These are phyloP conservation scores for Ophioninae sp. DNA, from an alignment of 2,888 invertebrate genomes.

Conservation along the genomic window DNA sequence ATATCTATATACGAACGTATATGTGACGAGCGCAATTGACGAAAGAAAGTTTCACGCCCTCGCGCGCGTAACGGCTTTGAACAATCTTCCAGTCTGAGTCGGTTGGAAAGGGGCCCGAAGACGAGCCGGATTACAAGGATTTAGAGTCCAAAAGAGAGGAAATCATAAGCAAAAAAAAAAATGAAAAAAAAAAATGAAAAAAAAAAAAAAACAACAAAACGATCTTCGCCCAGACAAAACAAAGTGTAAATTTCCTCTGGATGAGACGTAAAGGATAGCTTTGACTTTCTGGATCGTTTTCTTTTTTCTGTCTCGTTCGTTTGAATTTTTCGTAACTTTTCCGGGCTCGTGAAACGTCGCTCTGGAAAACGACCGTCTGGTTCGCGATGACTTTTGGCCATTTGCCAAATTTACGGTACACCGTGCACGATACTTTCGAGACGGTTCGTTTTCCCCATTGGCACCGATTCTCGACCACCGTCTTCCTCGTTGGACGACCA, in stretches of 20 bases:
- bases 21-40: conserved; percentile 24
- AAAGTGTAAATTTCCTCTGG: conserved; percentile 20
- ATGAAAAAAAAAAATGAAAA: not conserved
- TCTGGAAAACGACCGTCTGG: conserved; percentile 13
- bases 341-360: conserved; percentile 8
- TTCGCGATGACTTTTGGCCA: conserved; percentile 20
- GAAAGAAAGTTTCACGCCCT: conserved; percentile 42
- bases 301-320: not conserved
- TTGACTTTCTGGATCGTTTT: conserved; percentile 1
- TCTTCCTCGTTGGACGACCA: not conserved
- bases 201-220: not conserved
- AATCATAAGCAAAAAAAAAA: not conserved
- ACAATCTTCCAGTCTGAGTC: conserved; percentile 13
- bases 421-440: not conserved
- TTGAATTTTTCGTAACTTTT: not conserved
- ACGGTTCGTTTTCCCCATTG: not conserved
- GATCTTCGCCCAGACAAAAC: conserved; percentile 33
- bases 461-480: too few relatives aligned
- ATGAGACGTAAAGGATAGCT: conserved; percentile 9
- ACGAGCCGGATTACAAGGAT: conserved; percentile 22
- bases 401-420: conserved; percentile 26
- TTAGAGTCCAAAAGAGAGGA: not conserved
- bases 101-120: not conserved
- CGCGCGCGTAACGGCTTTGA: conserved; percentile 35
- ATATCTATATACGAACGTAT: not conserved